phyloP scores from a whole-genome alignment of 1,140 invertebrate genomes.

The Popillia japonica region DNA sequence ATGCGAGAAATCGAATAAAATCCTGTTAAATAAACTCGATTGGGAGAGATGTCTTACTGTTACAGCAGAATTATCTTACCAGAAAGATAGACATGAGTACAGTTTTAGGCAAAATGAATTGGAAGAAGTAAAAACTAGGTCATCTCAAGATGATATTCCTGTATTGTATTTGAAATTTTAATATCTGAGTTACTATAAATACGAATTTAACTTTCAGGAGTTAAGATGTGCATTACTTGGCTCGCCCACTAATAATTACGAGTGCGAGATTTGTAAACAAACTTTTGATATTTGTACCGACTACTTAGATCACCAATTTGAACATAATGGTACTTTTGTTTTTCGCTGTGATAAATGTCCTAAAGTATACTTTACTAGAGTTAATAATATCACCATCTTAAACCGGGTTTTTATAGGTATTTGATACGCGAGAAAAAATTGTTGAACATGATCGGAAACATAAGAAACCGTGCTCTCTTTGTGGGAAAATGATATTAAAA shows the following conservation, averaged over 20 bases:
- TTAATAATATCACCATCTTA: not conserved
- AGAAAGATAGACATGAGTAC: not conserved
- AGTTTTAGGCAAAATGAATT: not conserved
- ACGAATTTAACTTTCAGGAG: slow-evolving; percentile 34
- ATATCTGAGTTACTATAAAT: not conserved
- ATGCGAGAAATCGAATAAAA: slow-evolving; percentile 46
- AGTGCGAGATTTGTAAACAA: slow-evolving; percentile 45
- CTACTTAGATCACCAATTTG: slow-evolving; percentile 48
- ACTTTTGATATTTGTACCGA: slow-evolving; percentile 46
- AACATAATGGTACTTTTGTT: slow-evolving; percentile 45
- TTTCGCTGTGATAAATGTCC: slow-evolving; percentile 49
- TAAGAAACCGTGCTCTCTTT: slow-evolving; percentile 48
- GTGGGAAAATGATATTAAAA: slow-evolving; percentile 48
- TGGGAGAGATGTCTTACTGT: not conserved
- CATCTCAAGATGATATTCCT: slow-evolving; percentile 7
- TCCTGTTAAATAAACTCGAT: slow-evolving; percentile 27
- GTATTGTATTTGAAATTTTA: not conserved
- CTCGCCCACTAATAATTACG: slow-evolving; percentile 37
- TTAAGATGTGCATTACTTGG: not conserved
- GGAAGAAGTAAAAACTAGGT: not conserved
- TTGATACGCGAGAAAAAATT: slow-evolving; percentile 43
- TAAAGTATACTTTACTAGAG: slow-evolving; percentile 40
- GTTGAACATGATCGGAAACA: slow-evolving; percentile 49
- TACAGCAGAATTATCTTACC: not conserved
- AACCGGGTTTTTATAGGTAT: slow-evolving; percentile 43